phyloP scores from a whole-genome alignment of 2,888 invertebrate species.

The Lasioglossum calceatum region DNA sequence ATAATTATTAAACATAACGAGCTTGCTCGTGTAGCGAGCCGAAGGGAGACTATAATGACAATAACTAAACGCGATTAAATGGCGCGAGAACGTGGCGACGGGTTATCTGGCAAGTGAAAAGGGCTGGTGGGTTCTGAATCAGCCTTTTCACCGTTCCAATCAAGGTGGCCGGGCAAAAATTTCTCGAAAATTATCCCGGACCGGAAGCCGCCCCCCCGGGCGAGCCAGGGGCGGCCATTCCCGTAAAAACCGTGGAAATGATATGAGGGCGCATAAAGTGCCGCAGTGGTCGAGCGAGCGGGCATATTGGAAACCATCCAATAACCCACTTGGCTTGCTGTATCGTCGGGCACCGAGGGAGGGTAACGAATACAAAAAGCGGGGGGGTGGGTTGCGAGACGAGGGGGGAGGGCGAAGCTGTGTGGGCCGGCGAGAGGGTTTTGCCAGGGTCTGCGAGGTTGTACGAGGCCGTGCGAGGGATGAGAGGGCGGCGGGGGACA shows the following conservation, averaged over 20 bases:
- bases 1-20: not conserved
- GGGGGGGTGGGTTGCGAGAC: not conserved
- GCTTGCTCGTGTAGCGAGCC: not conserved
- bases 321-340: constrained; percentile 70
- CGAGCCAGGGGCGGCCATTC: not conserved
- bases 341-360: constrained; percentile 54
- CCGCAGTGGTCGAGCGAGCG: constrained; percentile 66
- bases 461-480: not conserved
- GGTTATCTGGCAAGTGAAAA: not conserved
- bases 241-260: constrained; percentile 63
- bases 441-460: constrained; percentile 6
- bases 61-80: not conserved
- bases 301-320: constrained; percentile 74
- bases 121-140: not conserved
- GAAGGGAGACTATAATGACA: not conserved
- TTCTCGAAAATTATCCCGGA: constrained; percentile 22
- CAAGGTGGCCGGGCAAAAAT: constrained; percentile 13
- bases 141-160: constrained; percentile 2
- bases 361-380: constrained; percentile 55
- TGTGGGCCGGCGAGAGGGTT: not conserved
- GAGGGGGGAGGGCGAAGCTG: not conserved
- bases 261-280: constrained; percentile 65
- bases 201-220: not conserved
- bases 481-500: not conserved
- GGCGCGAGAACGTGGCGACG: not conserved